Base-by-base conservation (phyloP, 2,113 vertebrate genomes). In the Halcyon malimbica region DNA sequence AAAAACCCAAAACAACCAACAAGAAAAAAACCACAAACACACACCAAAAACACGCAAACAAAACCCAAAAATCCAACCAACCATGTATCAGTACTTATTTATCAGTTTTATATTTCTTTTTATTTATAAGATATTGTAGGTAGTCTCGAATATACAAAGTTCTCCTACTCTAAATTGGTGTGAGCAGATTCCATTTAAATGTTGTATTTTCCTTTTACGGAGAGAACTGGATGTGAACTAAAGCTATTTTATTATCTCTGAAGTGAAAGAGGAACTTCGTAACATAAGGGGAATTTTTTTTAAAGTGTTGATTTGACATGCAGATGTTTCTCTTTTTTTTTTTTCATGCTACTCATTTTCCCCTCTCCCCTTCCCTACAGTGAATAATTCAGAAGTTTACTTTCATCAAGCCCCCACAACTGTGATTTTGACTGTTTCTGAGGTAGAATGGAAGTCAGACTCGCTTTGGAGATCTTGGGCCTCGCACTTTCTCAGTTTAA, bases 221-320 rank as follows among this genome's bases (percentile, higher is more conserved):
- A 71, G 35, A 83, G 64, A 75, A 18, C 5, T 51, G 10, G 41
- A 33, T 42, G 31, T 78, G 33, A 74, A 63, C n/a, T 53, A 80
- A 71, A 91, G 56, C 37, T 71, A 17, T 84, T 83, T 87, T 75
- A 44, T 84, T 84, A 91, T 29, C n/a, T 63, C 60, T 83, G 63
- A 94, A 91, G 57, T 83, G 81, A 96, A 97, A 96, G 94, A 90
- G 94, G 93, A 96, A 94, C 94, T 93, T 95, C 2, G 5, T 54
- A 83, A 62, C 10, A 7, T 23, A 50, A 87, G 78, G 70, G 82
- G 82, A 41, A 54, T 78, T 89, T 94, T 60, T 60, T 87, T 84
- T 63, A 7, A 88, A 84, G n/a, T 50, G 41, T 89, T 11, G 1
- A 64, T 92, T 87, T 56, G 87, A 77, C 11, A 4, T 64, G 62